phyloP scores from a whole-genome alignment of 2,888 invertebrate species.

The Agrochola lota region DNA sequence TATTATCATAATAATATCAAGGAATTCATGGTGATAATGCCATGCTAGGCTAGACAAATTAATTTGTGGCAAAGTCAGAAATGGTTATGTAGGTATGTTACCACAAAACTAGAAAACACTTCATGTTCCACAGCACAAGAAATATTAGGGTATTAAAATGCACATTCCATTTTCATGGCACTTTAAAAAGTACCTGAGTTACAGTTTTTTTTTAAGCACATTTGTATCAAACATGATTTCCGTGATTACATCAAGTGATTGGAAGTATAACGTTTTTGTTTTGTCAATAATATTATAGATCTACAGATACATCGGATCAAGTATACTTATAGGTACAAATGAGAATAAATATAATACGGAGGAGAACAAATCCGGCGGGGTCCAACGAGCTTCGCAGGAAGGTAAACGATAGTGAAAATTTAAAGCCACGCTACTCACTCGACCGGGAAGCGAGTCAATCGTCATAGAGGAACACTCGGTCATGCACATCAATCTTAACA shows the following conservation, averaged over 20 bases:
- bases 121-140: constrained; percentile 15
- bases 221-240: constrained; percentile 33
- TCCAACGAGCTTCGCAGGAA: constrained; percentile 57
- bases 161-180: constrained; percentile 10
- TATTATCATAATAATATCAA: constrained; percentile 34
- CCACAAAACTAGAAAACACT: constrained; percentile 43
- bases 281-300: constrained; percentile 28
- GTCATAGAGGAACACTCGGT: constrained; percentile 52
- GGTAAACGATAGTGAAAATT: constrained; percentile 62
- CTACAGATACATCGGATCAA: constrained; percentile 42
- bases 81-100: constrained; percentile 40
- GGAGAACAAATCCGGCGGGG: constrained; percentile 44
- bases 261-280: constrained; percentile 33
- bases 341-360: constrained; percentile 67
- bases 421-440: constrained; percentile 73
- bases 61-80: constrained; percentile 12
- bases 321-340: constrained; percentile 56
- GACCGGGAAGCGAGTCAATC: constrained; percentile 59
- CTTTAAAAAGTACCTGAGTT: constrained; percentile 23
- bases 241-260: constrained; percentile 24
- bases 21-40: constrained; percentile 8
- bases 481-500: constrained; percentile 60
- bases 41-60: constrained; percentile 17
- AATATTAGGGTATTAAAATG: constrained; percentile 31
- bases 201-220: constrained; percentile 27